Conservation (phyloP, 2,888 invertebrate genomes). For the Hyposoter dolosus region DNA sequence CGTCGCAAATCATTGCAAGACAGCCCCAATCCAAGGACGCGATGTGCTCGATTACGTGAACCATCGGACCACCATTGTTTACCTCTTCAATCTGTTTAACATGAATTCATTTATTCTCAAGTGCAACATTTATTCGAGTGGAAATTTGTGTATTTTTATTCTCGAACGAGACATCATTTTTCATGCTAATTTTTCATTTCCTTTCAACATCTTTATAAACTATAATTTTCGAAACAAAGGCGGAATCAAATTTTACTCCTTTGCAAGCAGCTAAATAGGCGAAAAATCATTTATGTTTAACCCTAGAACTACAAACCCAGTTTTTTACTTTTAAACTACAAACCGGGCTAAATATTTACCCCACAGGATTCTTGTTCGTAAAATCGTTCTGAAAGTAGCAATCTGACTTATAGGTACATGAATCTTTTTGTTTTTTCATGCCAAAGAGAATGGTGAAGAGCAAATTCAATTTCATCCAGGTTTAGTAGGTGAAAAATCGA, state of each 20-base stretch:
- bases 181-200: background rate
- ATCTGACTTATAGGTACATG: too few relatives aligned
- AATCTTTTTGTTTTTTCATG: too few relatives aligned
- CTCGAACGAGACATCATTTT: background rate
- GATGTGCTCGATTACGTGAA: constrained; percentile 79
- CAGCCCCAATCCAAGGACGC: constrained; percentile 82
- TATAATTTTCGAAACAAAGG: background rate
- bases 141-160: background rate
- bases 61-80: constrained; percentile 63
- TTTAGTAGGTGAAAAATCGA: background rate
- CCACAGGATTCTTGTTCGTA: too few relatives aligned
- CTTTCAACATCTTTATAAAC: background rate
- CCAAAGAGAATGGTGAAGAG: too few relatives aligned
- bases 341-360: background rate
- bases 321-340: background rate
- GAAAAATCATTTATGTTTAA: background rate
- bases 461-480: too few relatives aligned
- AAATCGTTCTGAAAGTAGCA: too few relatives aligned
- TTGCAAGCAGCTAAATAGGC: background rate
- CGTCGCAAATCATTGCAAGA: constrained; percentile 81
- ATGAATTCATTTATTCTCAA: background rate
- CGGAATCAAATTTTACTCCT: background rate
- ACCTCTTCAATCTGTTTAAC: constrained; percentile 68
- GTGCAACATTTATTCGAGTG: background rate
- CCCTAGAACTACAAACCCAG: background rate